A percentile compares a stretch with the other conserved stretches of the same genome.
Evolutionary conservation across 2,888 invertebrate species (phyloP).

Genomic region (Euplexia lucipara): DNA sequence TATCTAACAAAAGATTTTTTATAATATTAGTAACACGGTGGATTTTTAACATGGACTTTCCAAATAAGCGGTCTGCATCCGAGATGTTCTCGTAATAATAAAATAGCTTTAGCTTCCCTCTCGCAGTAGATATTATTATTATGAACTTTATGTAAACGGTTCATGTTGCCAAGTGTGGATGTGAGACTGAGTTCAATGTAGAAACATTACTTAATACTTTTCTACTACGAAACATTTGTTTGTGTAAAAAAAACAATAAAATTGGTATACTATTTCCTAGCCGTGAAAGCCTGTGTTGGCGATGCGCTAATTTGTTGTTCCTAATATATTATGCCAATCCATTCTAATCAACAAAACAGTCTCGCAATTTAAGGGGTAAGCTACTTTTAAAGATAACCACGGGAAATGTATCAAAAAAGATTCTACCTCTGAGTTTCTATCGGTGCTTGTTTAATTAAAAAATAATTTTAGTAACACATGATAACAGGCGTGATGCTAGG

Average conservation of each 20-base stretch:
- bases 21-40: constrained; percentile 2
- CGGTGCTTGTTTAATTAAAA: no score
- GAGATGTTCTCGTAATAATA: constrained; percentile 14
- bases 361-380: no score
- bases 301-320: no score
- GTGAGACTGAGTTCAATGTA: background rate
- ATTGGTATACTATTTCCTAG: no score
- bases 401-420: no score
- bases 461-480: no score
- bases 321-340: no score
- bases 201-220: background rate
- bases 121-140: constrained; percentile 21
- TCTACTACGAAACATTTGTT: background rate
- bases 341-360: no score
- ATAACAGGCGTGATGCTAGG: no score
- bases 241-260: background rate
- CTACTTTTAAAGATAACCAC: no score
- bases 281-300: no score
- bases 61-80: constrained; percentile 18
- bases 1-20: constrained; percentile 18
- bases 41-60: constrained; percentile 45
- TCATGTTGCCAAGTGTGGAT: background rate
- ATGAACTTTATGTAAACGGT: constrained; percentile 5
- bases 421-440: no score
- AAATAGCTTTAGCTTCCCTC: constrained; percentile 13